Percentiles rank a stretch among this genome's conserved stretches.
phyloP scores from a whole-genome alignment of 1,140 invertebrate genomes.

The Procambarus virginalis region DNA sequence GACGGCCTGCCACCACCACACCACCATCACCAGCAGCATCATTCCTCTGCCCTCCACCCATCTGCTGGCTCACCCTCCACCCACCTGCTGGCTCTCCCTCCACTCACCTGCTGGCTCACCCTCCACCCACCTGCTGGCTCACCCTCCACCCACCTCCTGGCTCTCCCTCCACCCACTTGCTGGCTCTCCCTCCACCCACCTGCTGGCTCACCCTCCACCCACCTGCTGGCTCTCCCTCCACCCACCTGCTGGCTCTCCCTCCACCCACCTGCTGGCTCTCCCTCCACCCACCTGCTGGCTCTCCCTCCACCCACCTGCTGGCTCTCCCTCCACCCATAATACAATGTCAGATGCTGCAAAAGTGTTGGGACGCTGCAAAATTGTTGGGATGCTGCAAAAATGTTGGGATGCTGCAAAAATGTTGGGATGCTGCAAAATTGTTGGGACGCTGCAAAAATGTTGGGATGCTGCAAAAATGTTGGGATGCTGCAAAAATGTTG shows the following conservation, averaged over 20 bases:
- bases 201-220: neutral
- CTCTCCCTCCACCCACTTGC: neutral
- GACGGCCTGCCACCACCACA: conserved; percentile 35
- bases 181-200: neutral
- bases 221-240: neutral
- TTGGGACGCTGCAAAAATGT: too few species aligned
- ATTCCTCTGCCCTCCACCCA: neutral
- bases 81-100: neutral
- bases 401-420: too few species aligned
- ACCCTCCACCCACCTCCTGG: neutral
- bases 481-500: too few species aligned
- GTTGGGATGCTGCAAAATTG: too few species aligned
- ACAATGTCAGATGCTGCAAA: too few species aligned
- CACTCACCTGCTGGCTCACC: neutral
- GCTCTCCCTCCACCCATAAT: too few species aligned
- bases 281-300: neutral
- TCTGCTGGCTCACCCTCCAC: neutral
- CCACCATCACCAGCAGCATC: neutral
- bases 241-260: neutral
- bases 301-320: neutral
- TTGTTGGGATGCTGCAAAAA: too few species aligned
- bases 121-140: neutral
- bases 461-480: too few species aligned
- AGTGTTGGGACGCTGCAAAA: too few species aligned
- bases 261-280: neutral